Conservation (phyloP, 2,797 vertebrate species). For the Geotrypetes seraphini region DNA sequence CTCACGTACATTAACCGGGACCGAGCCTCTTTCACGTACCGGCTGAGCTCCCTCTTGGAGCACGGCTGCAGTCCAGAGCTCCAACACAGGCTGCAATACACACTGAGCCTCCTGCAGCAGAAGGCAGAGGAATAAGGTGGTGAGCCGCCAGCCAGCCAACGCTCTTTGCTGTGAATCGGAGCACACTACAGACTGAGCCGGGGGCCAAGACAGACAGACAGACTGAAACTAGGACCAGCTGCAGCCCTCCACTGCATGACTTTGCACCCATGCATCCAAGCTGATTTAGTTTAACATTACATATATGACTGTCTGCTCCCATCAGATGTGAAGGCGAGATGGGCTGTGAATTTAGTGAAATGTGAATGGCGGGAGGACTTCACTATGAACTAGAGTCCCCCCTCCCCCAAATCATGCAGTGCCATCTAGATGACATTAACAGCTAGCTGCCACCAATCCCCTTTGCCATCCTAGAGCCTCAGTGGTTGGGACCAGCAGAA, state of each 20-base stretch:
- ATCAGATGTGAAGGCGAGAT: too few relatives aligned
- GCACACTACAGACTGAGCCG: not conserved
- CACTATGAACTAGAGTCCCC: too few relatives aligned
- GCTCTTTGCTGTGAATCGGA: conserved; percentile 13
- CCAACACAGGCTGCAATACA: conserved; percentile 73
- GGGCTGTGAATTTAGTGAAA: too few relatives aligned
- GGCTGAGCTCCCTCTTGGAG: conserved; percentile 72
- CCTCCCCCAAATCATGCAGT: too few relatives aligned
- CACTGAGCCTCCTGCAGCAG: conserved; percentile 83
- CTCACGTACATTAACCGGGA: conserved; percentile 90
- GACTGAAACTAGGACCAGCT: not conserved
- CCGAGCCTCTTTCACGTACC: conserved; percentile 80
- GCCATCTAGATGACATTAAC: too few relatives aligned
- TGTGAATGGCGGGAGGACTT: too few relatives aligned
- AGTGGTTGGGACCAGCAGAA: too few relatives aligned
- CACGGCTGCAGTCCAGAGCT: conserved; percentile 83
- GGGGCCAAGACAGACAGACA: not conserved
- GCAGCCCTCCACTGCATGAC: not conserved
- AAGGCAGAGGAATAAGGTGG: conserved; percentile 54
- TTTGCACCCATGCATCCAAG: too few relatives aligned
- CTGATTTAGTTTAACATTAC: too few relatives aligned
- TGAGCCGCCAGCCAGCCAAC: not conserved
- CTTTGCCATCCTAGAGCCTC: too few relatives aligned
- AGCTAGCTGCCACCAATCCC: too few relatives aligned
- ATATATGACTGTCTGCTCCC: too few relatives aligned